These are phyloP conservation scores for Strigamia crassipes DNA, from an alignment of 2,888 invertebrate species.

Conservation along the genomic window DNA sequence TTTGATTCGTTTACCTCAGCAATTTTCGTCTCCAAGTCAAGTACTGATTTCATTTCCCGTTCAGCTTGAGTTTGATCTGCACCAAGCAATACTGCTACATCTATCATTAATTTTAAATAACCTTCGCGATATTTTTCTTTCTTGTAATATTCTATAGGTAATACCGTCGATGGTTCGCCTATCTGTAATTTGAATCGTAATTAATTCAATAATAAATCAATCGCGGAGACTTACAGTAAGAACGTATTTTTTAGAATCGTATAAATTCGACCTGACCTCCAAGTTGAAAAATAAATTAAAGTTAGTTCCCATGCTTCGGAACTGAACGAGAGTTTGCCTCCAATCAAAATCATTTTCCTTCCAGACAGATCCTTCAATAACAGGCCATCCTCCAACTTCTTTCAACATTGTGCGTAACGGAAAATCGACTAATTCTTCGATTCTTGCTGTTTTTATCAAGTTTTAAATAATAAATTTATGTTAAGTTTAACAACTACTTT, in stretches of 20 bases:
- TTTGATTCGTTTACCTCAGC: not conserved
- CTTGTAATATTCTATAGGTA: not conserved
- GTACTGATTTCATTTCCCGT: not conserved
- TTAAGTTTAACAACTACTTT: not conserved
- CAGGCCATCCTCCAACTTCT: slow-evolving; percentile 91
- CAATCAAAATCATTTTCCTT: slow-evolving; percentile 71
- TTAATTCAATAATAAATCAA: not conserved
- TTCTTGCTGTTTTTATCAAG: slow-evolving; percentile 66
- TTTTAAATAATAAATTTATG: not conserved
- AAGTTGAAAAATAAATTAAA: slow-evolving; percentile 89
- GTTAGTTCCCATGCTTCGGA: slow-evolving; percentile 79
- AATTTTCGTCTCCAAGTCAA: not conserved
- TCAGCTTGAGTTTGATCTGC: not conserved
- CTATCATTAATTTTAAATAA: not conserved
- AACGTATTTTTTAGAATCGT: slow-evolving; percentile 80
- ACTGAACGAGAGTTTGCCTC: slow-evolving; percentile 80
- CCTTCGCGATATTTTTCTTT: not conserved
- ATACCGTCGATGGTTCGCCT: not conserved
- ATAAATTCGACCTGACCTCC: slow-evolving; percentile 84
- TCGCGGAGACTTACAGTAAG: slow-evolving; percentile 71
- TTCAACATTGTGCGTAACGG: slow-evolving; percentile 74
- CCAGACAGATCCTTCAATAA: slow-evolving; percentile 78
- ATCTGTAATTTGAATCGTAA: not conserved
- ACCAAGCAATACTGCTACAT: not conserved
- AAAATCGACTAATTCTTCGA: slow-evolving; percentile 75